Conservation (phyloP, 2,888 invertebrate genomes). For the Philonicus albiceps region DNA sequence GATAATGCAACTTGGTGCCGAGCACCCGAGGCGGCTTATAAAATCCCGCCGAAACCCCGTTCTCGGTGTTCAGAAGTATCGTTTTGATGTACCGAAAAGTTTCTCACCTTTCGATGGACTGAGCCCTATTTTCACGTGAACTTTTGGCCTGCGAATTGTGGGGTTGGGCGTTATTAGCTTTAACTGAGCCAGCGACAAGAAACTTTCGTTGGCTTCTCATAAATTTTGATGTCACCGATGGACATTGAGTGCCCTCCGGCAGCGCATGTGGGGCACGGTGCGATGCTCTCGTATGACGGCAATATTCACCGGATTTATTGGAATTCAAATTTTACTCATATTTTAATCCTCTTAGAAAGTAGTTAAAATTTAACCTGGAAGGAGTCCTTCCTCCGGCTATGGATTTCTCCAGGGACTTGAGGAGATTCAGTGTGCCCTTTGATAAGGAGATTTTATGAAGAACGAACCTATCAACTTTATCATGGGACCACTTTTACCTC, state of each 20-base stretch:
- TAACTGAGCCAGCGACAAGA: not conserved
- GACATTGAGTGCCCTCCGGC: not conserved
- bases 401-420: not conserved
- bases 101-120: not conserved
- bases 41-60: not conserved
- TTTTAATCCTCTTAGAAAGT: slow-evolving; percentile 48
- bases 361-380: slow-evolving; percentile 25
- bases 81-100: not conserved
- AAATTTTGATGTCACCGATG: slow-evolving; percentile 24
- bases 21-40: not conserved
- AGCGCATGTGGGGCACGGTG: not conserved
- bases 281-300: slow-evolving; percentile 13
- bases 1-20: not conserved
- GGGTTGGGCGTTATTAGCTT: not conserved
- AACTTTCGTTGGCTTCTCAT: slow-evolving; percentile 34
- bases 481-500: not conserved
- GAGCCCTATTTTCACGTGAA: not conserved
- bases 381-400: not conserved
- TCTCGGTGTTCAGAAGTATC: not conserved
- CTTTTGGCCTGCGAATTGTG: not conserved
- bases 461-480: not conserved
- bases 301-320: slow-evolving; percentile 44
- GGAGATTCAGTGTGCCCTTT: not conserved
- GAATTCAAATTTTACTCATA: slow-evolving; percentile 49
- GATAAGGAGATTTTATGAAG: slow-evolving; percentile 25